Base-by-base conservation (phyloP, 2,888 invertebrate genomes). In the Thereva nobilitata region DNA sequence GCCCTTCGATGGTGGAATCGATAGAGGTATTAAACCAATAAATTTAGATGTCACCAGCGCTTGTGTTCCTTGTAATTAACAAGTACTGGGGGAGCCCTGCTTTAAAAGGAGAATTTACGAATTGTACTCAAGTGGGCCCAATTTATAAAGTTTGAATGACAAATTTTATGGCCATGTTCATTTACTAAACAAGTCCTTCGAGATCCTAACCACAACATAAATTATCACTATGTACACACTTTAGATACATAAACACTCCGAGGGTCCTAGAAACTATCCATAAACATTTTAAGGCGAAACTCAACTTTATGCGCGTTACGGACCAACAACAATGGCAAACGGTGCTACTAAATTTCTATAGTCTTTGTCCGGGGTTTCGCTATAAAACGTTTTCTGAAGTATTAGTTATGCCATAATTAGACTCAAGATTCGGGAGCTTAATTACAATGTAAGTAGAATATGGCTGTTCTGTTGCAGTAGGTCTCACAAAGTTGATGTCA, bases 91-190 rank as follows among this genome's bases (percentile, higher is more conserved):
- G 57, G 57, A 59, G 57, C 57, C 45, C 57, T 59, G 47, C 57
- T 59, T 59, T 47, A 47, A 47, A 12, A 12, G 57, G 10, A 9
- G 57, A 59, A 47, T 57, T 45, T 59, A 59, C 57, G 57, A 59
- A 59, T 59, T 59, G 57, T 47, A 47, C 57, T 59, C 57, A 59
- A 59, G 47, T 59, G 47, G 57, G 45, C 47, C 38, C 57, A 59
- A 59, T 59, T 59, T 59, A 59, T 59, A 59, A 59, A 59, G 45
- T 59, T 59, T 59, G 57, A 59, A 59, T 59, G 57, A 59, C 47
- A 59, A 59, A 59, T 59, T 59, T 59, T 59, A 59, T 59, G 57
- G 57, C 45, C 47, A 59, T 41, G 57, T 59, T 47, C 45, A 47
- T 38, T 59, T 38, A 47, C 57, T 44, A 47, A 59, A 59, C 57